These are phyloP conservation scores for Orthosia incerta DNA, from an alignment of 2,888 invertebrate species.

Conservation along the genomic window DNA sequence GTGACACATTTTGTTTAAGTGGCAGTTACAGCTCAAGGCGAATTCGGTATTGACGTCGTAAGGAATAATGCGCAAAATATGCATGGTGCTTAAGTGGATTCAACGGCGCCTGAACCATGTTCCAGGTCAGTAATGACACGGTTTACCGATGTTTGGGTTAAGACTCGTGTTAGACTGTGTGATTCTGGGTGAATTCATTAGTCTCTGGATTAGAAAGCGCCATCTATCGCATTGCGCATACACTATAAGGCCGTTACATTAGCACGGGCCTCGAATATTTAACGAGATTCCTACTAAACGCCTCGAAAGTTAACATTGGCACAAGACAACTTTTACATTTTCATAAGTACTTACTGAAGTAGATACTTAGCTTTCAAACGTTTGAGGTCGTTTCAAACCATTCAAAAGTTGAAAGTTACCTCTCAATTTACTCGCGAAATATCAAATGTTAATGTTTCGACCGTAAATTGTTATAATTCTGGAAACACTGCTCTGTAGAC, in stretches of 20 bases:
- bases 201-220: constrained; percentile 12
- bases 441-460: constrained; percentile 36
- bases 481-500: constrained; percentile 16
- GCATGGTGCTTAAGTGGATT: constrained; percentile 53
- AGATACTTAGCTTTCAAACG: constrained; percentile 39
- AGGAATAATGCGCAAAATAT: constrained; percentile 60
- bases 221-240: constrained; percentile 31
- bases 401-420: constrained; percentile 38
- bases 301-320: constrained; percentile 48
- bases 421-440: constrained; percentile 46
- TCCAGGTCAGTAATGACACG: constrained; percentile 37
- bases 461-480: constrained; percentile 31
- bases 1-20: constrained; percentile 78
- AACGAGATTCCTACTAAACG: constrained; percentile 35
- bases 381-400: constrained; percentile 40
- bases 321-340: constrained; percentile 56
- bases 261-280: constrained; percentile 14
- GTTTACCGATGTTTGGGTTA: constrained; percentile 36
- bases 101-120: constrained; percentile 38
- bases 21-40: constrained; percentile 70
- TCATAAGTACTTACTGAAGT: constrained; percentile 41
- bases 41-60: constrained; percentile 59
- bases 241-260: constrained; percentile 35
- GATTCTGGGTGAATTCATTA: constrained; percentile 32
- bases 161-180: constrained; percentile 28